Base-by-base conservation (phyloP, 2,888 invertebrate species). In the Lissonota sp. region DNA sequence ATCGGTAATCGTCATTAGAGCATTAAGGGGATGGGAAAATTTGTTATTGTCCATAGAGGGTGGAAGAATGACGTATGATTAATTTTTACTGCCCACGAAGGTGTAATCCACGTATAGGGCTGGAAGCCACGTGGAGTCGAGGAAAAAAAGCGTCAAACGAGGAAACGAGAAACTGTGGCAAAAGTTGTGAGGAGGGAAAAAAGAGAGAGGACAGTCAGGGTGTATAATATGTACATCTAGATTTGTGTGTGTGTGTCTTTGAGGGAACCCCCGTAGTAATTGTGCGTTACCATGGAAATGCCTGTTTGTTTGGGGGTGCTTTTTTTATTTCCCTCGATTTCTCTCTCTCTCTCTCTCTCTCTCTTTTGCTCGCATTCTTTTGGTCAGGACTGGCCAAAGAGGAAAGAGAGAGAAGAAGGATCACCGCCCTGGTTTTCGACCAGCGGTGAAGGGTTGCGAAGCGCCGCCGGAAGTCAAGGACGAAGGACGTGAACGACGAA, bases 251-350 rank as follows among this genome's bases (percentile, higher is more conserved):
- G 53, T 53, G 58, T 37, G 51, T 53, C 55, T 74, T 64, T 49
- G 63, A 58, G 62, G 70, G 73, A 80, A 74, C 42, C 84, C 26
- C 86, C 86, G 86, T 83, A 84, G 88, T 90, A 89, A 89, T 90
- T 89, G 90, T 88, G 88, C 90, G 88, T 89, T 89, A 87, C 89
- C 90, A 90, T 89, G 90, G 89, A 88, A 90, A 90, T 89, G 87
- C 87, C 86, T 89, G 90, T 90, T 90, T 88, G 88, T 89, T 90
- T 89, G 90, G 74, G 89, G 87, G 87, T 83, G 85, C 83, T 84
- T 87, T 85, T 62, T 74, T 69, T 80, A 53, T 69, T 53, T 55
- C 42, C 49, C 64, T 53, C 67, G 12, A 39, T 49, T 26, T 6
- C 14, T 57, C 62, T 46, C 26, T 58, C 57, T 49, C 37, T 51